Percentiles rank a stretch among this genome's conserved stretches.
These are phyloP conservation scores for Myrmecobius fasciatus DNA, from an alignment of 2,113 vertebrate genomes.

Conservation along the genomic window DNA sequence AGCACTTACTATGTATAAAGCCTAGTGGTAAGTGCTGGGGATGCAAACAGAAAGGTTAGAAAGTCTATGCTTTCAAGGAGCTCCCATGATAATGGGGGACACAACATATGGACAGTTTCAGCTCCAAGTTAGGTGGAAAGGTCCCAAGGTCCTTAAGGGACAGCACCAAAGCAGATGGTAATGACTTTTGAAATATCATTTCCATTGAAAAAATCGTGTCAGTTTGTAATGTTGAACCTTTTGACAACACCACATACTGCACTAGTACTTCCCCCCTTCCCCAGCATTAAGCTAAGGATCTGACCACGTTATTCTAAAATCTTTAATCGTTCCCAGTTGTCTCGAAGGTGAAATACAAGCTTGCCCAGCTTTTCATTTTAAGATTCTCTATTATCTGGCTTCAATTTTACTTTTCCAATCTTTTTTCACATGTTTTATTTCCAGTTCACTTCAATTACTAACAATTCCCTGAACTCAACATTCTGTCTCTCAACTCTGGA, in stretches of 20 bases:
- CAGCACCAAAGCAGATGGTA: not conserved
- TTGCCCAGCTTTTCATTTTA: not conserved
- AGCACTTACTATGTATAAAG: not conserved
- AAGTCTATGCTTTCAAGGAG: not conserved
- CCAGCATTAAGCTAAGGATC: not conserved
- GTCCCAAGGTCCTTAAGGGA: not conserved
- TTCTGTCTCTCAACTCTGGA: not conserved
- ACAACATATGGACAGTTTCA: not conserved
- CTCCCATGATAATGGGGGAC: not conserved
- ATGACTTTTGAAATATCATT: not conserved
- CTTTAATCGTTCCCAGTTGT: not conserved
- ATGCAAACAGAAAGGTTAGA: not conserved
- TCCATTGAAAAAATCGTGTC: not conserved
- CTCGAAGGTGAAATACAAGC: not conserved
- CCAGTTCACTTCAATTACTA: not conserved
- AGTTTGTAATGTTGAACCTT: not conserved
- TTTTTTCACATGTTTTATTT: slow-evolving; percentile 3
- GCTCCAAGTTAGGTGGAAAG: not conserved
- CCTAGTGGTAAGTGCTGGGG: not conserved
- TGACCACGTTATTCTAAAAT: not conserved
- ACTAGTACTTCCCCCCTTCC: not conserved
- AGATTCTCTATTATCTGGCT: not conserved
- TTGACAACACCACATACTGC: not conserved
- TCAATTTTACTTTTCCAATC: not conserved
- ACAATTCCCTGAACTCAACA: not conserved